phyloP scores from a whole-genome alignment of 2,888 invertebrate species.

The Tetragnatha montana region DNA sequence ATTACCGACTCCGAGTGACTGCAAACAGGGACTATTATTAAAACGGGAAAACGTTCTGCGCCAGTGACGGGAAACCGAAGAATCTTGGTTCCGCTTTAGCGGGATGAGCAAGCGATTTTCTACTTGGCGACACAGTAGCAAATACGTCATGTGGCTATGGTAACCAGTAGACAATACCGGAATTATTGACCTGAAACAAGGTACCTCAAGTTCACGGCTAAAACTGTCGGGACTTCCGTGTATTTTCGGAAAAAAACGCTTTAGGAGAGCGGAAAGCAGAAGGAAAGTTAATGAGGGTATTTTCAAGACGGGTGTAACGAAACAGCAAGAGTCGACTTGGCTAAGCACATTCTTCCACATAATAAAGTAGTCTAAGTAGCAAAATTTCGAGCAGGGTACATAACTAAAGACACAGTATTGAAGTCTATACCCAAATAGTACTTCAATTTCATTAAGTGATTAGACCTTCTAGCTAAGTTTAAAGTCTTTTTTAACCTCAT shows the following conservation, averaged over 20 bases:
- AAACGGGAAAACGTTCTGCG: too few species aligned
- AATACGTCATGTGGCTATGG: constrained; percentile 65
- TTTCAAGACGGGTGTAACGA: not conserved
- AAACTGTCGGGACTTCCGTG: constrained; percentile 34
- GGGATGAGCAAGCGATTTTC: constrained; percentile 27
- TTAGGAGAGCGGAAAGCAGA: too few species aligned
- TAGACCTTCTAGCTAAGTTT: too few species aligned
- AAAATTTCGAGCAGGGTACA: too few species aligned
- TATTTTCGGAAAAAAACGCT: not conserved
- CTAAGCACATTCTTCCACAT: too few species aligned
- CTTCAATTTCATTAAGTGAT: too few species aligned
- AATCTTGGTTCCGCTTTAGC: constrained; percentile 28
- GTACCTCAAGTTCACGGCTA: constrained; percentile 61
- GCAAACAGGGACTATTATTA: not conserved
- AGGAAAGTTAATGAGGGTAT: not conserved
- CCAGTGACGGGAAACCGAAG: not conserved
- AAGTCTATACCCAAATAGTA: too few species aligned
- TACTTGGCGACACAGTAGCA: constrained; percentile 30
- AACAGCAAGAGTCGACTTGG: not conserved
- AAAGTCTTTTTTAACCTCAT: too few species aligned
- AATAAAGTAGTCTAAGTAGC: too few species aligned
- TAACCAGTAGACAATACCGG: constrained; percentile 41
- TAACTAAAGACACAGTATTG: too few species aligned
- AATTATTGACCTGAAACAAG: constrained; percentile 64
- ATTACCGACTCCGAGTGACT: not conserved